These are phyloP conservation scores for Sebastes itinus DNA, from an alignment of 2,797 vertebrate species.

Conservation along the genomic window DNA sequence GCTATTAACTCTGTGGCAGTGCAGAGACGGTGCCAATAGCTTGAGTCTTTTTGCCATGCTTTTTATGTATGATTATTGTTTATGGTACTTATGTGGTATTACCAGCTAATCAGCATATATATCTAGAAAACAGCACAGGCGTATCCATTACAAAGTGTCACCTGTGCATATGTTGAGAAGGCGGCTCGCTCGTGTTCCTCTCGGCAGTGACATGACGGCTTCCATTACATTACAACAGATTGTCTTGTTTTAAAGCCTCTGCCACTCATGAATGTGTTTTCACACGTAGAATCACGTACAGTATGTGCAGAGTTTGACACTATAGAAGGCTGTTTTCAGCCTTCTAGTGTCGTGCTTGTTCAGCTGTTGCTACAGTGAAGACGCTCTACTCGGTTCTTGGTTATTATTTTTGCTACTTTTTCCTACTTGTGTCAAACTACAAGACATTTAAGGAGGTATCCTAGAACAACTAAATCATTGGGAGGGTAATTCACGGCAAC, in stretches of 20 bases:
- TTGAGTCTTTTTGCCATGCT: conserved; percentile 1
- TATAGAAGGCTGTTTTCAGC: background rate
- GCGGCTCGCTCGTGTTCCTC: background rate
- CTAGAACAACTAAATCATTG: background rate
- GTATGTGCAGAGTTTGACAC: background rate
- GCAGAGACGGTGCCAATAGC: background rate
- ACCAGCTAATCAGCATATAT: background rate
- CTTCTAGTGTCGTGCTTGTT: background rate
- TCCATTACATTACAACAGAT: background rate
- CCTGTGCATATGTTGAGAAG: background rate
- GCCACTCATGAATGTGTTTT: background rate
- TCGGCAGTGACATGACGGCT: background rate
- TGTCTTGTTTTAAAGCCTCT: background rate
- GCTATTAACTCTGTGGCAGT: conserved; percentile 11
- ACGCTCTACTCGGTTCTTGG: background rate
- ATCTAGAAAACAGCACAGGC: background rate
- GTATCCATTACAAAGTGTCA: background rate
- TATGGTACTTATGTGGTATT: background rate
- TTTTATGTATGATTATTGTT: background rate
- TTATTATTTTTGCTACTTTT: background rate
- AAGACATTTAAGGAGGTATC: background rate
- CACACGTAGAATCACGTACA: background rate
- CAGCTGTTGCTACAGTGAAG: background rate
- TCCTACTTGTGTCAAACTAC: background rate
- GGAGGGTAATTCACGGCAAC: background rate